Percentiles rank a stretch among this genome's conserved stretches.
These are phyloP conservation scores for Sarcophaga bullata DNA, from an alignment of 1,140 invertebrate species.

Conservation along the genomic window DNA sequence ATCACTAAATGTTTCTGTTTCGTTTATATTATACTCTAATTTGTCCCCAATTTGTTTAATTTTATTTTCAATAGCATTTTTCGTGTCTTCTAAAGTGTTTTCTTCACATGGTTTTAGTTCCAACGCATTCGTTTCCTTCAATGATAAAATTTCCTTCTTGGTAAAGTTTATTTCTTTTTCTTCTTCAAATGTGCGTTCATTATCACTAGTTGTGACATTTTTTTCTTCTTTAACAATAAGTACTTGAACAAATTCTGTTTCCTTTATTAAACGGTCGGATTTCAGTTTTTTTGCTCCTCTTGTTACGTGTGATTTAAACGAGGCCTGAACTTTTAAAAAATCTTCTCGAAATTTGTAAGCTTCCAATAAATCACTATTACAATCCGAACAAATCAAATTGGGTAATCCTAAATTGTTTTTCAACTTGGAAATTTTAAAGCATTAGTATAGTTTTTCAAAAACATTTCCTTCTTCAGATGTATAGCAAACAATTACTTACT, in stretches of 20 bases:
- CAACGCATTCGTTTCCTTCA: not conserved
- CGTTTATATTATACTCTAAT: not conserved
- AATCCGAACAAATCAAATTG: slow-evolving; percentile 33
- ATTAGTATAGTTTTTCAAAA: not conserved
- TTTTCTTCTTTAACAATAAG: not conserved
- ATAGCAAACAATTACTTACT: not conserved
- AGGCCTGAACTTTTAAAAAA: slow-evolving; percentile 28
- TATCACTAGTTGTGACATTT: not conserved
- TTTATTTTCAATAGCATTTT: not conserved
- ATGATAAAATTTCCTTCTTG: not conserved
- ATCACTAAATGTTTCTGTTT: not conserved
- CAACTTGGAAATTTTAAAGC: slow-evolving; percentile 9
- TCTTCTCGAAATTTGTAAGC: slow-evolving; percentile 41
- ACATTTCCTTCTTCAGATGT: not conserved
- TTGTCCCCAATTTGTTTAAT: not conserved
- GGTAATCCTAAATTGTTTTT: slow-evolving; percentile 27
- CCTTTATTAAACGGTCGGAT: not conserved
- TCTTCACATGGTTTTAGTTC: slow-evolving; percentile 23
- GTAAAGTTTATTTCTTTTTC: not conserved
- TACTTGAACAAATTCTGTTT: not conserved
- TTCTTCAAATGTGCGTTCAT: not conserved
- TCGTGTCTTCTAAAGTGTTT: not conserved
- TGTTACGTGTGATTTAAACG: slow-evolving; percentile 7
- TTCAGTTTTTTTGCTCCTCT: not conserved
- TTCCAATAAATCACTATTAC: slow-evolving; percentile 24